phyloP scores from a whole-genome alignment of 2,113 vertebrate genomes.

The Mastomys coucha region DNA sequence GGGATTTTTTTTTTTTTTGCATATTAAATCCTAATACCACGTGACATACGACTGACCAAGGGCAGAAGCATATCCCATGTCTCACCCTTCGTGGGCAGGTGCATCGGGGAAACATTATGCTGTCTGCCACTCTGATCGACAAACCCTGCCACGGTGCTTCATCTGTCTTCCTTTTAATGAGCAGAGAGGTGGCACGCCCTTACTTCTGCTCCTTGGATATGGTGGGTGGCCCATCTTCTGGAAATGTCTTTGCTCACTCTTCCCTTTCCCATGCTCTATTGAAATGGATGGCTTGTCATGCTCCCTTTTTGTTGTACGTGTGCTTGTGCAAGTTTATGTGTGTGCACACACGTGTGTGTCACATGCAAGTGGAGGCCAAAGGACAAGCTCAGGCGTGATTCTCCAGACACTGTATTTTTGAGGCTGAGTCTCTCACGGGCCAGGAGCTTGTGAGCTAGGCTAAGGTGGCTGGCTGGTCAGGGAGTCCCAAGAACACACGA shows the following conservation, averaged over 20 bases:
- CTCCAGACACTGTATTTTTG: background rate
- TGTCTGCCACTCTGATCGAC: fast-evolving
- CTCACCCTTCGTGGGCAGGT: fast-evolving
- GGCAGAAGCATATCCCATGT: background rate
- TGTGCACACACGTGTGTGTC: background rate
- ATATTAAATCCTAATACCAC: background rate
- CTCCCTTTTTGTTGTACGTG: too few species aligned
- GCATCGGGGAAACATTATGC: fast-evolving
- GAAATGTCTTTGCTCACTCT: background rate
- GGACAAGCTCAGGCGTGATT: background rate
- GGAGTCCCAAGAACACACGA: too few species aligned
- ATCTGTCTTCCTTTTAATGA: background rate
- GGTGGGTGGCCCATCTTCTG: background rate
- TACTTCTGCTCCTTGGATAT: background rate
- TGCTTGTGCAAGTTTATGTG: background rate
- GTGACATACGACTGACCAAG: fast-evolving
- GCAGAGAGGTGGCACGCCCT: background rate
- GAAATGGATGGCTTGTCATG: background rate
- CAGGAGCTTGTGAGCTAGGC: too few species aligned
- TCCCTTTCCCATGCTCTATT: background rate
- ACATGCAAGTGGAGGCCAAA: too few species aligned
- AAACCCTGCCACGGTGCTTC: background rate
- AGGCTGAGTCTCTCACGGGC: background rate
- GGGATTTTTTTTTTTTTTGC: background rate
- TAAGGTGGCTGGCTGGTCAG: background rate